Percentiles rank a stretch among this genome's conserved stretches.
These are phyloP conservation scores for Tiaroga cobitis DNA, from an alignment of 2,797 vertebrate species.

Conservation along the genomic window DNA sequence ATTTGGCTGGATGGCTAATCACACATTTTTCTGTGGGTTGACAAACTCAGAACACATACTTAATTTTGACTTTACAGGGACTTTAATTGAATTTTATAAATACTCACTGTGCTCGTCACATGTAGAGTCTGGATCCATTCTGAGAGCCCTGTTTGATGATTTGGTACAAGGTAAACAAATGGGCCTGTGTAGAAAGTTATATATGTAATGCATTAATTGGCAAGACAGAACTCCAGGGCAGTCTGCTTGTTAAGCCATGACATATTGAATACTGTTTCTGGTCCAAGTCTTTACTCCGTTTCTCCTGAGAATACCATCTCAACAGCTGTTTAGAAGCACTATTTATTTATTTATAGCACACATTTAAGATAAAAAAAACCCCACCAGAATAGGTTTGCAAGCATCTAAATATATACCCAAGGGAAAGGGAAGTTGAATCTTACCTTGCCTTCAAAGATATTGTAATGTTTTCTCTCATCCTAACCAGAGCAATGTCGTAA, in stretches of 20 bases:
- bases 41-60: too few relatives aligned
- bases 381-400: background rate
- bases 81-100: background rate
- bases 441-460: constrained; percentile 74
- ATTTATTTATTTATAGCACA: background rate
- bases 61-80: too few relatives aligned
- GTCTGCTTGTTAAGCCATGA: background rate
- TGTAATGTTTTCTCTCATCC: constrained; percentile 64
- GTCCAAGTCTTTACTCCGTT: background rate
- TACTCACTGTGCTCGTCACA: constrained; percentile 81
- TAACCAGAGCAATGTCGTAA: constrained; percentile 84
- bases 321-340: background rate
- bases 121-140: constrained; percentile 70
- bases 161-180: constrained; percentile 85
- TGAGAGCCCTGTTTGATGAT: constrained; percentile 80
- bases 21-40: too few relatives aligned
- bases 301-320: background rate
- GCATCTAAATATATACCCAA: background rate
- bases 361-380: background rate
- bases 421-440: constrained; percentile 3
- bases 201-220: background rate
- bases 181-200: constrained; percentile 70
- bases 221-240: too few relatives aligned
- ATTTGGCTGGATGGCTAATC: too few relatives aligned
- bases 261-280: background rate